phyloP scores from a whole-genome alignment of 2,888 invertebrate genomes.

The Latrodectus hesperus region DNA sequence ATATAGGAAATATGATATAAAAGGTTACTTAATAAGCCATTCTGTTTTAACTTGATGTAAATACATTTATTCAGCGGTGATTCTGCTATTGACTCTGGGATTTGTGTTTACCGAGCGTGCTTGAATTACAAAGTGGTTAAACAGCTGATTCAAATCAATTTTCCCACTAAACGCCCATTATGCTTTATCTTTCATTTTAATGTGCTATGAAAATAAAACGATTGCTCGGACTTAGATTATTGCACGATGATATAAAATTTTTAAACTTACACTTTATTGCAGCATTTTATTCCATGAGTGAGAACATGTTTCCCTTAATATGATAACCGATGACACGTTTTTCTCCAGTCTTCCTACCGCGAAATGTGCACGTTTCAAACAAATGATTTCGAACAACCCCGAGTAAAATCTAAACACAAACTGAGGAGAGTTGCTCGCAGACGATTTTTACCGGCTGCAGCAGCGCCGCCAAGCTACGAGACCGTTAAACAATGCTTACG shows the following conservation, averaged over 20 bases:
- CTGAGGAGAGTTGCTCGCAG: conserved; percentile 8
- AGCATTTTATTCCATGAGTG: conserved; percentile 36
- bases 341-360: background rate
- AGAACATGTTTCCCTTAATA: background rate
- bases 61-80: conserved; percentile 17
- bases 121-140: background rate
- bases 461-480: conserved; percentile 32
- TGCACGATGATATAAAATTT: conserved; percentile 9
- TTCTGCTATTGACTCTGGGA: conserved; percentile 14
- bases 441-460: conserved; percentile 15
- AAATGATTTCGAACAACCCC: background rate
- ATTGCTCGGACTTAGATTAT: background rate
- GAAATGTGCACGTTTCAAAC: conserved; percentile 19
- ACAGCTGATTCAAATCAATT: conserved; percentile 44
- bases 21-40: background rate
- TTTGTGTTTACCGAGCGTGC: background rate
- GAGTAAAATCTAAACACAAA: conserved; percentile 2
- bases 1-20: background rate
- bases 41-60: conserved; percentile 9
- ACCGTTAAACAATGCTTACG: conserved; percentile 39
- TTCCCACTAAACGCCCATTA: conserved; percentile 5
- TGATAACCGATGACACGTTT: conserved; percentile 19
- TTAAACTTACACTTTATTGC: conserved; percentile 38
- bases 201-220: background rate
- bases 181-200: conserved; percentile 1